Conservation (phyloP, 2,888 invertebrate species). For the Apotomis capreana region DNA sequence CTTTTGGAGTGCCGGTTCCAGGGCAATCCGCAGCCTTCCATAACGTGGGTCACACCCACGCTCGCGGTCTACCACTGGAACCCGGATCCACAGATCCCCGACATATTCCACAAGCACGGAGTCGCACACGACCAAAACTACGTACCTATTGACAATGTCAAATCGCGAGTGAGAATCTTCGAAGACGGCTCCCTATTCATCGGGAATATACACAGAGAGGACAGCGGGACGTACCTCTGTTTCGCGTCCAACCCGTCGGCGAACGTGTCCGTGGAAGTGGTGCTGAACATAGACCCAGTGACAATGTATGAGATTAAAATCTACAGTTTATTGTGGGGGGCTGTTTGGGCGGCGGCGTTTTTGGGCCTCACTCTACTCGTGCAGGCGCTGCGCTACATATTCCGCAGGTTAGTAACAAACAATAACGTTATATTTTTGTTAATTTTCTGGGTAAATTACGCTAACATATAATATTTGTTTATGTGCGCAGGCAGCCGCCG, state of each 20-base stretch:
- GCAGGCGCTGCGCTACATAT: constrained; percentile 88
- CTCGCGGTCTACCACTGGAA: constrained; percentile 90
- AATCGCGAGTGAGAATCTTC: constrained; percentile 85
- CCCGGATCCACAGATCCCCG: constrained; percentile 86
- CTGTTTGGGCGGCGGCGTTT: constrained; percentile 90
- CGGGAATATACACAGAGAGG: constrained; percentile 87
- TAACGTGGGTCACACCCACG: constrained; percentile 93
- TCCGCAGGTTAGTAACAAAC: constrained; percentile 85
- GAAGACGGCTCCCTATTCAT: constrained; percentile 92
- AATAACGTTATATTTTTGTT: background rate
- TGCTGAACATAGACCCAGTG: constrained; percentile 92
- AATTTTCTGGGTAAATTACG: background rate
- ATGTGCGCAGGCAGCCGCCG: constrained; percentile 15
- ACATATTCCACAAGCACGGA: constrained; percentile 87
- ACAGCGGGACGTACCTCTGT: constrained; percentile 94
- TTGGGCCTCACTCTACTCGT: constrained; percentile 90
- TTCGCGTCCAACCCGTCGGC: constrained; percentile 93
- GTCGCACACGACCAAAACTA: constrained; percentile 82
- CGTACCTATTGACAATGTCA: constrained; percentile 72
- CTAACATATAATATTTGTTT: constrained; percentile 2
- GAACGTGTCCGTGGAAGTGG: constrained; percentile 89
- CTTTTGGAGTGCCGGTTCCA: constrained; percentile 89
- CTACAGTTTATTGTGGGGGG: constrained; percentile 92
- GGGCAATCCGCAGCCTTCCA: constrained; percentile 90
- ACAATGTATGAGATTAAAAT: constrained; percentile 93